Base-by-base conservation (phyloP, 1,140 invertebrate genomes). In the Calliphora vicina region DNA sequence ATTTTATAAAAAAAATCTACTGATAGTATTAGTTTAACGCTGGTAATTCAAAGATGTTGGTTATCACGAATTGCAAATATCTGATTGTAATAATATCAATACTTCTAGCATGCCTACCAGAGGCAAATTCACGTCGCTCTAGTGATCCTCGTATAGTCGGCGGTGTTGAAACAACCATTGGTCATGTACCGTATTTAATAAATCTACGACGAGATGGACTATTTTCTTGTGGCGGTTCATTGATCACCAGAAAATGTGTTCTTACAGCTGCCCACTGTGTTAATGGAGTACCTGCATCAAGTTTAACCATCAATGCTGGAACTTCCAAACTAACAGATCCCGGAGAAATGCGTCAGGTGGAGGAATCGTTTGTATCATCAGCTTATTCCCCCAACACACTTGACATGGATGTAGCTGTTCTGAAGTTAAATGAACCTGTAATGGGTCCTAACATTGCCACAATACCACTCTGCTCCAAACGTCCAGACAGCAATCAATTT, bases 401-500 rank as follows among this genome's bases (percentile, higher is more conserved):
- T 35, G 87, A 89, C 67, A 89, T 89, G 88, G 88, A 89, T 74
- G 88, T 89, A 15, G 88, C 88, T 1, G 73, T 89, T 29, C 20
- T 89, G 13, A 85, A 81, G 27, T 82, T 89, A 35, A 27, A 0
- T 9, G 81, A 15, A 45, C 83, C 8, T 42, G 20, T 86, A 9
- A 27, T 67, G 1, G 84, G 10, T 84, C 84, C 17, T 57, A 86
- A 82, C n/a, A 85, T 89, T 29, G 71, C 85, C 13, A 86, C 82
- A 0, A 88, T 89, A 43, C 17, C 45, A 4, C 74, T 82, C 0
- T 89, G 88, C 10, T 85, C 80, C 0, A 73, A 35, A 13, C 57
- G 84, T 1, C 87, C 88, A 1, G 71, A 78, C 1, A 80, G n/a
- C 29, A 87, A 87, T 82, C 25, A 84, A 4, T 86, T 87, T 76